Conservation (phyloP, 2,888 invertebrate species). For the Cheilosia vulpina region DNA sequence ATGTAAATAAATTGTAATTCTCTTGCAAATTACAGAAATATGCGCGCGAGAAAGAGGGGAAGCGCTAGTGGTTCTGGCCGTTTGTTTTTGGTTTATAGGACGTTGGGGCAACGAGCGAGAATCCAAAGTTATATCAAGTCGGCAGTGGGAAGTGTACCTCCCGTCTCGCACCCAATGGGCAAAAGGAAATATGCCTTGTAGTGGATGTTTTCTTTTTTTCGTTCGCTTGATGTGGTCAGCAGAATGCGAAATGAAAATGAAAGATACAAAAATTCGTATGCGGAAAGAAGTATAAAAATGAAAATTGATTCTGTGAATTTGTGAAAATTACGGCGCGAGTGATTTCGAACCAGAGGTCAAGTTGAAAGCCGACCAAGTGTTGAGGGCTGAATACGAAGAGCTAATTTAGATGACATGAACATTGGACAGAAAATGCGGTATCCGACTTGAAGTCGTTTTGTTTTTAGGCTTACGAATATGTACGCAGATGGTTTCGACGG, state of each 20-base stretch:
- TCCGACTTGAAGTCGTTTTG: neutral
- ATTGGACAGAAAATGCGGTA: neutral
- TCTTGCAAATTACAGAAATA: slow-evolving; percentile 64
- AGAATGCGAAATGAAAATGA: slow-evolving; percentile 56
- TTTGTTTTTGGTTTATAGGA: slow-evolving; percentile 42
- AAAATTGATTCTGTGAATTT: slow-evolving; percentile 61
- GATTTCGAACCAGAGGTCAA: slow-evolving; percentile 45
- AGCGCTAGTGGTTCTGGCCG: slow-evolving; percentile 20
- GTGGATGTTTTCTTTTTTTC: slow-evolving; percentile 4
- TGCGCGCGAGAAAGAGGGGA: slow-evolving; percentile 20
- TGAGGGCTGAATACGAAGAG: neutral
- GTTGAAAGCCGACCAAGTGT: slow-evolving; percentile 24
- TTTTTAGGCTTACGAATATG: no score
- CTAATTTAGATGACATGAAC: neutral
- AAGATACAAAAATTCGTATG: slow-evolving; percentile 30
- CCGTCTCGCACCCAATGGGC: neutral
- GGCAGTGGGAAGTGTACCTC: neutral
- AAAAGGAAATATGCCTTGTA: slow-evolving; percentile 23
- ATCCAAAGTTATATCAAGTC: slow-evolving; percentile 8
- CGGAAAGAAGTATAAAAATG: slow-evolving; percentile 24
- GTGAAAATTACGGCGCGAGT: slow-evolving; percentile 50
- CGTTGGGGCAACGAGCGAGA: slow-evolving; percentile 1
- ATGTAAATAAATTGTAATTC: slow-evolving; percentile 72
- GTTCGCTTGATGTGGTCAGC: slow-evolving; percentile 29
- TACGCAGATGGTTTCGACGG: no score